Evolutionary conservation across 2,113 vertebrate species (phyloP).

Genomic region (Centropus unirufus): DNA sequence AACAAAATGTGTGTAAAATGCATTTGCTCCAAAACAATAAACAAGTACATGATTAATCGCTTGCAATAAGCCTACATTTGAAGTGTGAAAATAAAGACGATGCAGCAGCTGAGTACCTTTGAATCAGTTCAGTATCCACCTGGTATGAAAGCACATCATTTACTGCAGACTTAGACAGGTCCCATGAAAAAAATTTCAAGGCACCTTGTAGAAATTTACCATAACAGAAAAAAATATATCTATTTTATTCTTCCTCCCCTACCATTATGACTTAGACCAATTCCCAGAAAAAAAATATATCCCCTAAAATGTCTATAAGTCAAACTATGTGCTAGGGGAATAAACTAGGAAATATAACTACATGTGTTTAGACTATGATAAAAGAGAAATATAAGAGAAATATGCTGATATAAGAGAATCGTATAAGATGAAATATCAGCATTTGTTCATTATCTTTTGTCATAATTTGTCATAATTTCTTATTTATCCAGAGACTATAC

Average conservation of each 20-base stretch:
- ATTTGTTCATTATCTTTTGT: neutral
- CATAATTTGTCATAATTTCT: neutral
- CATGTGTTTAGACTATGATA: neutral
- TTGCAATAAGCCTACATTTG: constrained; percentile 57
- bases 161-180: neutral
- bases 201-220: neutral
- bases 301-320: neutral
- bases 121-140: constrained; percentile 51
- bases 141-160: neutral
- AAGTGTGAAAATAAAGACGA: constrained; percentile 64
- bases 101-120: constrained; percentile 42
- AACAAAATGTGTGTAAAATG: constrained; percentile 65
- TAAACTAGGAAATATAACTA: neutral
- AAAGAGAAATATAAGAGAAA: neutral
- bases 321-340: neutral
- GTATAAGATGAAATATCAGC: neutral
- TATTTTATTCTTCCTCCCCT: neutral
- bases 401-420: no score
- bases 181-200: neutral
- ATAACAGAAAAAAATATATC: neutral
- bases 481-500: neutral
- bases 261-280: neutral
- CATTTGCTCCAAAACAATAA: constrained; percentile 66
- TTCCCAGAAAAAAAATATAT: neutral
- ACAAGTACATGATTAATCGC: constrained; percentile 68